A percentile compares a stretch with the other conserved stretches of the same genome.
Conservation (phyloP, 2,888 invertebrate genomes). For the Oasisia sp. region DNA sequence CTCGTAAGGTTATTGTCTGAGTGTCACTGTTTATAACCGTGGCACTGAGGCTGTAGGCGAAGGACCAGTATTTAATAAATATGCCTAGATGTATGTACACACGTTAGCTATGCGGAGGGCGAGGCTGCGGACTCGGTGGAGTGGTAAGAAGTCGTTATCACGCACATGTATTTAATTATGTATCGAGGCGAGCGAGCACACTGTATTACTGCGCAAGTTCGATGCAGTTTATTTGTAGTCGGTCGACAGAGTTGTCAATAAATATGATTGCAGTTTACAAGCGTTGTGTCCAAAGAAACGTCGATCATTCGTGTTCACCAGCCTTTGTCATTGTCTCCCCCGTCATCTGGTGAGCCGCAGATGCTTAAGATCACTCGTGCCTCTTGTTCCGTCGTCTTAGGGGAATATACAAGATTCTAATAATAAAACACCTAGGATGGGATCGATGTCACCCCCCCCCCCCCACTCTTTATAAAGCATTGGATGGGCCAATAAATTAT, state of each 20-base stretch:
- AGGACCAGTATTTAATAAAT: background rate
- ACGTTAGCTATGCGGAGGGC: background rate
- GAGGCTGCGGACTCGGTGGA: background rate
- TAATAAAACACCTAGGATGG: no score
- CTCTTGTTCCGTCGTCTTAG: no score
- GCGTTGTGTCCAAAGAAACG: background rate
- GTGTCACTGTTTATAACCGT: background rate
- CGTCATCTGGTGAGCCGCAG: no score
- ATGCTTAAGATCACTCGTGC: no score
- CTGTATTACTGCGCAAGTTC: background rate
- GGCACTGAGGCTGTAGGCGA: background rate
- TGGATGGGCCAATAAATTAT: no score
- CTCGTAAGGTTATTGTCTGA: background rate
- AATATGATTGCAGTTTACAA: background rate
- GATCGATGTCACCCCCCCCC: no score
- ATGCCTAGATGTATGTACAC: background rate
- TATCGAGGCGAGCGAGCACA: background rate
- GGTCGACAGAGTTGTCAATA: constrained; percentile 5
- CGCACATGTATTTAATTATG: constrained; percentile 3
- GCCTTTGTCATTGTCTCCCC: no score
- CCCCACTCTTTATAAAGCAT: no score
- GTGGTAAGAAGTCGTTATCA: background rate
- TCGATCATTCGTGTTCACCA: no score
- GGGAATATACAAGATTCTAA: no score
- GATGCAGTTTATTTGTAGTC: constrained; percentile 17